These are phyloP conservation scores for Prochilodus magdalenae DNA, from an alignment of 2,113 vertebrate species.

Conservation along the genomic window DNA sequence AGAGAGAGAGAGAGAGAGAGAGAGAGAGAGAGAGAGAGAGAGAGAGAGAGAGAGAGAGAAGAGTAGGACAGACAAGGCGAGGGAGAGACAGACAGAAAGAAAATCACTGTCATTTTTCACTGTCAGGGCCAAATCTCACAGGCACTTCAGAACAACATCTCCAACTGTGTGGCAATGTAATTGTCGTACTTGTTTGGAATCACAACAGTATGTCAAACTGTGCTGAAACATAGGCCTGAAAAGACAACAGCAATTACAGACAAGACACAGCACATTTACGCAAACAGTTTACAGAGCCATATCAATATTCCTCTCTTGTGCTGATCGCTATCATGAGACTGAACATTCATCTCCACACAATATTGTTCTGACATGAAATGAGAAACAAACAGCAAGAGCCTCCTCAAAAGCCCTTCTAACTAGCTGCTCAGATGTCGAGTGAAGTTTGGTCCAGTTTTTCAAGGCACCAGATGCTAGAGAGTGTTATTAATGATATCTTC, in stretches of 20 bases:
- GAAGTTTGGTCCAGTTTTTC: too few relatives aligned
- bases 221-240: neutral
- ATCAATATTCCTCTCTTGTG: neutral
- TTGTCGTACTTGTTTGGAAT: slow-evolving; percentile 14
- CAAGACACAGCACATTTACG: neutral
- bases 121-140: slow-evolving; percentile 12
- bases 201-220: slow-evolving; percentile 28
- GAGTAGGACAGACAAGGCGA: neutral
- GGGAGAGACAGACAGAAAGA: slow-evolving; percentile 21
- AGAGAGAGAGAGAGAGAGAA: neutral
- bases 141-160: slow-evolving; percentile 7
- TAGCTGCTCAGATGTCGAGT: neutral
- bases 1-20: neutral
- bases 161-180: slow-evolving; percentile 14
- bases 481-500: too few relatives aligned
- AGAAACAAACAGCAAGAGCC: neutral
- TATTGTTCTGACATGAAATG: neutral
- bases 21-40: neutral
- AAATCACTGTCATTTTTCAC: slow-evolving; percentile 26
- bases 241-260: slow-evolving; percentile 18
- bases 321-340: neutral
- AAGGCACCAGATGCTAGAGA: too few relatives aligned
- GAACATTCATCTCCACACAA: neutral
- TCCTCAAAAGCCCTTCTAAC: neutral
- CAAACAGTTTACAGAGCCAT: neutral